A percentile compares a stretch with the other conserved stretches of the same genome.
phyloP scores from a whole-genome alignment of 2,113 vertebrate genomes.

The Rana temporaria region DNA sequence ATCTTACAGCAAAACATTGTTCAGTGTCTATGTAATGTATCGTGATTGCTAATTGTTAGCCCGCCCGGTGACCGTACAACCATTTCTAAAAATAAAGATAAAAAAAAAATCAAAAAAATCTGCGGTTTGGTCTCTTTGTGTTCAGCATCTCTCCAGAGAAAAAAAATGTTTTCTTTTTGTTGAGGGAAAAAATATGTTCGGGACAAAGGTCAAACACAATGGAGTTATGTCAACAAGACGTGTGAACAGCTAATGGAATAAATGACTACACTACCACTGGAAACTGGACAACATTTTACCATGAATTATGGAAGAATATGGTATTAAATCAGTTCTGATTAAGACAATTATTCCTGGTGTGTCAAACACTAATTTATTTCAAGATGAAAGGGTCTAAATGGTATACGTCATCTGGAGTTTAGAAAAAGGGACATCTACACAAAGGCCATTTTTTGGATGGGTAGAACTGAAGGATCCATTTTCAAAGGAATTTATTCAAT shows the following conservation, averaged over 20 bases:
- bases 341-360: background rate
- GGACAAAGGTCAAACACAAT: conserved; percentile 34
- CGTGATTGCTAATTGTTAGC: background rate
- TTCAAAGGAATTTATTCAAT: no score
- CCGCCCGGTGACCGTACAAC: no score
- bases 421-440: no score
- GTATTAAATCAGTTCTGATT: no score
- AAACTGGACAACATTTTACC: background rate
- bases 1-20: background rate
- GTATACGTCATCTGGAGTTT: background rate
- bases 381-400: background rate
- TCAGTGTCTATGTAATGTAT: background rate
- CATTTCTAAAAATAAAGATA: background rate
- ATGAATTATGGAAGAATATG: background rate
- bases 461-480: no score
- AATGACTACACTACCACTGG: background rate
- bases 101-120: background rate
- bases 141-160: conserved; percentile 25
- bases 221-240: background rate
- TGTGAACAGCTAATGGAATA: conserved; percentile 14
- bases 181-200: conserved; percentile 2
- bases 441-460: no score
- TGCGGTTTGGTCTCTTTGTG: conserved; percentile 21
- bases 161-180: conserved; percentile 14
- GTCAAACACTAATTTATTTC: background rate